Conservation (phyloP, 2,113 vertebrate species). For the Tonatia bakeri region DNA sequence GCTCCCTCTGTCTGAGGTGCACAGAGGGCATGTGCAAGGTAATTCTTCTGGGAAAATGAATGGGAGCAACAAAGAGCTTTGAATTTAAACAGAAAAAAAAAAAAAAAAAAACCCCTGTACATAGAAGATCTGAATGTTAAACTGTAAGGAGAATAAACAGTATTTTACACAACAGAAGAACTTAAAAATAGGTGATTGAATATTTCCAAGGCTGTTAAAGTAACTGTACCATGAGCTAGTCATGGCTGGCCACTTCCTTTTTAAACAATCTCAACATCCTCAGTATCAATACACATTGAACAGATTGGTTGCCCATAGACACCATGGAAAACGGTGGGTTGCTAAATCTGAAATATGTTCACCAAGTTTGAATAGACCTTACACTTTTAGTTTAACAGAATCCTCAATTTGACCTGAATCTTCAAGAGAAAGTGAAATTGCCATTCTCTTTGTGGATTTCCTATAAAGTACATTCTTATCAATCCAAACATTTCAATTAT, state of each 20-base stretch:
- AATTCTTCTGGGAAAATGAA: slow-evolving; percentile 84
- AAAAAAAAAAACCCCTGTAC: background rate
- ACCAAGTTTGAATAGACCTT: background rate
- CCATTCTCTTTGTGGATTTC: background rate
- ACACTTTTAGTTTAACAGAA: background rate
- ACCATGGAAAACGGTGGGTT: background rate
- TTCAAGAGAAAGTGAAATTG: background rate
- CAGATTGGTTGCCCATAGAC: background rate
- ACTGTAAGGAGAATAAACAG: background rate
- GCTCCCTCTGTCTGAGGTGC: slow-evolving; percentile 92
- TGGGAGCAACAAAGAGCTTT: background rate
- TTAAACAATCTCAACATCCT: background rate
- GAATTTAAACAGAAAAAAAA: slow-evolving; percentile 10
- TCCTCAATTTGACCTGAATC: background rate
- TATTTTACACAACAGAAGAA: background rate
- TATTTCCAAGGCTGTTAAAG: background rate
- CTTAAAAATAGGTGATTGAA: background rate
- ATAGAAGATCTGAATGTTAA: background rate
- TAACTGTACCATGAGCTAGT: background rate
- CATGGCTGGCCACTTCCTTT: background rate
- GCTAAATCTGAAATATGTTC: background rate
- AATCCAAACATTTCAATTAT: background rate
- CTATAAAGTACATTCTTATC: background rate
- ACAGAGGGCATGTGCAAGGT: slow-evolving; percentile 93
- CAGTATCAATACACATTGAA: background rate